Conservation (phyloP, 2,797 vertebrate species). For the Lacerta bilineata region DNA sequence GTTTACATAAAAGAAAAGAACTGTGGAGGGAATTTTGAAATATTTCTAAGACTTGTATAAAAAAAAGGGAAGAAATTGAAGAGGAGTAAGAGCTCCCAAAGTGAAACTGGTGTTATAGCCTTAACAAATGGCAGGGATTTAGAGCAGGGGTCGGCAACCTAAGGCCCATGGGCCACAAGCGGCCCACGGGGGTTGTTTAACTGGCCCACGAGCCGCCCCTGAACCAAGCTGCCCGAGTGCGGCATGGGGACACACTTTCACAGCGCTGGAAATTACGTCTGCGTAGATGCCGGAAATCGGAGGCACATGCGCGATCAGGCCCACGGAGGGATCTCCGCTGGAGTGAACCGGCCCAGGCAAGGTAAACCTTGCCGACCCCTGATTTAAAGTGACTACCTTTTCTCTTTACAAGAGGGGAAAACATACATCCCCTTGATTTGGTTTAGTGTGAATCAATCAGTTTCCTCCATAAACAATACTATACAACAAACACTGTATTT, state of each 20-base stretch:
- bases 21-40: neutral
- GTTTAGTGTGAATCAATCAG: neutral
- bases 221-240: too few relatives aligned
- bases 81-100: slow-evolving; percentile 13
- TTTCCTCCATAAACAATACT: slow-evolving; percentile 1
- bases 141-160: too few relatives aligned
- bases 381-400: neutral
- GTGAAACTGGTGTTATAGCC: neutral
- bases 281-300: too few relatives aligned
- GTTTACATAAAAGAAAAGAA: slow-evolving; percentile 24
- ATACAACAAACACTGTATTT: neutral
- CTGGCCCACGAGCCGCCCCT: too few relatives aligned
- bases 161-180: too few relatives aligned
- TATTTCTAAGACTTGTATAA: neutral
- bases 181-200: too few relatives aligned
- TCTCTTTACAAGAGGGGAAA: slow-evolving; percentile 9
- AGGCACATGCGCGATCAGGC: rapidly evolving
- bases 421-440: neutral
- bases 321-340: too few relatives aligned
- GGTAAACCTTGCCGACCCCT: too few relatives aligned
- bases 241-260: too few relatives aligned
- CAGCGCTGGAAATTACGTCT: too few relatives aligned
- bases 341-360: too few relatives aligned
- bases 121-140: neutral
- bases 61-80: neutral